A percentile compares a stretch with the other conserved stretches of the same genome.
These are phyloP conservation scores for Cosmia trapezina DNA, from an alignment of 2,888 invertebrate species.

Conservation along the genomic window DNA sequence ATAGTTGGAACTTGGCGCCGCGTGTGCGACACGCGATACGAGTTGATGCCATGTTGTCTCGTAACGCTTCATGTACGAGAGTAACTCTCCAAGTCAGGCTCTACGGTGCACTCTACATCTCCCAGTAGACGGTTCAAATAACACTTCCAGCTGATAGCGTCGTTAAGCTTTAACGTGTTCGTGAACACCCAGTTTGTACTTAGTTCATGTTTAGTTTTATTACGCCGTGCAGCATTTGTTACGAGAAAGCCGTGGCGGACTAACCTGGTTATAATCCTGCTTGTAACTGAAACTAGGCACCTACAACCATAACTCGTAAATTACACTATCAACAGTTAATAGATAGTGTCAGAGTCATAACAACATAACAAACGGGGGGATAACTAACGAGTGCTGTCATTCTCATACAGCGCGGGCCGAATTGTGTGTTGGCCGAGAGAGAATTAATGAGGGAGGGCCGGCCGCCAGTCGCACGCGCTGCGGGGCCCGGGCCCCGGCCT, in stretches of 20 bases:
- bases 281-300: slow-evolving; percentile 61
- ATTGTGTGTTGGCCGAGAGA: slow-evolving; percentile 74
- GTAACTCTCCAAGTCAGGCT: slow-evolving; percentile 61
- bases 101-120: slow-evolving; percentile 71
- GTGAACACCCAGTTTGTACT: slow-evolving; percentile 77
- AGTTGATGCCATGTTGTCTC: slow-evolving; percentile 51
- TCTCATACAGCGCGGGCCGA: slow-evolving; percentile 77
- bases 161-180: slow-evolving; percentile 77
- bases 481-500: slow-evolving; percentile 26
- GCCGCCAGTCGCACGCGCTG: slow-evolving; percentile 68
- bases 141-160: slow-evolving; percentile 77
- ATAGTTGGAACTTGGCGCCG: slow-evolving; percentile 43
- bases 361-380: slow-evolving; percentile 74
- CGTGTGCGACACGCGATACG: slow-evolving; percentile 39
- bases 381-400: slow-evolving; percentile 84
- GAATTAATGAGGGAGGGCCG: slow-evolving; percentile 78
- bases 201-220: slow-evolving; percentile 80
- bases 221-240: slow-evolving; percentile 69
- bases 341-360: slow-evolving; percentile 79
- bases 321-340: slow-evolving; percentile 75
- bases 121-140: slow-evolving; percentile 74
- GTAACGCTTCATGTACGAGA: slow-evolving; percentile 50
- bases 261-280: slow-evolving; percentile 62
- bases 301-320: slow-evolving; percentile 65
- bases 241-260: slow-evolving; percentile 60